Base-by-base conservation (phyloP, 1,140 invertebrate genomes). In the Grapholita molesta region DNA sequence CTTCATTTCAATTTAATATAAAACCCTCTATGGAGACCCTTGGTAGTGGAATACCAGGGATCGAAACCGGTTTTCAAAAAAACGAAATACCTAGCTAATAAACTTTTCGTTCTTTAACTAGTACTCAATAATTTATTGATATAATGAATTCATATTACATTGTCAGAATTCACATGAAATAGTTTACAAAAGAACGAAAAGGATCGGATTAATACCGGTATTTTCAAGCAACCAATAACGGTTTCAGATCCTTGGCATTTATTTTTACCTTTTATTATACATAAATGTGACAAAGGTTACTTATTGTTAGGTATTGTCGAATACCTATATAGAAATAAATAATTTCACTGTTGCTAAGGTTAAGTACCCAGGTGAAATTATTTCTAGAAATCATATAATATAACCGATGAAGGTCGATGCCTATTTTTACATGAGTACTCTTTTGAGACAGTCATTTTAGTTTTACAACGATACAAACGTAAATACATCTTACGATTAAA, bases 1-100 rank as follows among this genome's bases (percentile, higher is more conserved):
- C n/a, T n/a, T n/a, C n/a, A n/a, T n/a, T n/a, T n/a, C n/a, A 38
- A 15, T 38, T 38, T 5, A 78, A 72, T 72, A 78, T 82, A 84
- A 82, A 86, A 81, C 84, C 84, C 80, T 76, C 72, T 55, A 71
- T 79, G 69, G 80, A 85, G 83, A 83, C 83, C 55, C 70, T 77
- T 72, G 57, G 61, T 55, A 67, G n/a, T n/a, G n/a, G n/a, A n/a
- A n/a, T n/a, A n/a, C n/a, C n/a, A n/a, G n/a, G n/a, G n/a, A n/a
- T n/a, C n/a, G n/a, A n/a, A n/a, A n/a, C n/a, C n/a, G n/a, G n/a
- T n/a, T n/a, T n/a, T n/a, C n/a, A n/a, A n/a, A n/a, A n/a, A n/a
- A n/a, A n/a, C n/a, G n/a, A n/a, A n/a, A n/a, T n/a, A n/a, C n/a
- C n/a, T n/a, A n/a, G n/a, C n/a, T n/a, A n/a, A n/a, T n/a, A n/a